Conservation (phyloP, 2,113 vertebrate genomes). For the Onychorhynchus coronatus region DNA sequence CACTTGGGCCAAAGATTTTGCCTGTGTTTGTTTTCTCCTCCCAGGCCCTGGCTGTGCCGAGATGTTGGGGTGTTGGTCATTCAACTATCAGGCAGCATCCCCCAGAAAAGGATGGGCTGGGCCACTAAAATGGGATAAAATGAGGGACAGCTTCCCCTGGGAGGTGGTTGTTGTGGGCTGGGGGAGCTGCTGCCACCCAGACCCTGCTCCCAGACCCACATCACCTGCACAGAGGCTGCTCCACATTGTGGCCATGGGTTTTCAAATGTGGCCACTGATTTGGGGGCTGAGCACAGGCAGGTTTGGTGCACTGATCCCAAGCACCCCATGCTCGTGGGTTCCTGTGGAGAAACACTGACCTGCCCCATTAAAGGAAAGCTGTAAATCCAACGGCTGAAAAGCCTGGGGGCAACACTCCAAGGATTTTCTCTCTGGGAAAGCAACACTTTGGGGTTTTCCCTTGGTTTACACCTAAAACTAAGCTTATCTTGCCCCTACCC, state of each 20-base stretch:
- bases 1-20: background rate
- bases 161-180: background rate
- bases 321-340: fast-evolving
- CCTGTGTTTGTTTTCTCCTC: background rate
- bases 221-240: background rate
- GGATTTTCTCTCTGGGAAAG: background rate
- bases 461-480: background rate
- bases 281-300: background rate
- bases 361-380: fast-evolving
- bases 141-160: background rate
- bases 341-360: background rate
- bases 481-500: background rate
- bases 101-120: fast-evolving
- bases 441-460: background rate
- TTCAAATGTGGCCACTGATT: background rate
- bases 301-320: background rate
- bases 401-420: fast-evolving
- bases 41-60: background rate
- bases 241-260: fast-evolving
- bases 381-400: background rate
- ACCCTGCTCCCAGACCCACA: constrained; percentile 14
- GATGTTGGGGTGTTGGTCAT: background rate
- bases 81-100: background rate
- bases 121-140: background rate
- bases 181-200: constrained; percentile 18